Evolutionary conservation across 2,888 invertebrate species (phyloP), one percentile per base, ranked within the genome.

Genomic region (Isoperla grammatica): DNA sequence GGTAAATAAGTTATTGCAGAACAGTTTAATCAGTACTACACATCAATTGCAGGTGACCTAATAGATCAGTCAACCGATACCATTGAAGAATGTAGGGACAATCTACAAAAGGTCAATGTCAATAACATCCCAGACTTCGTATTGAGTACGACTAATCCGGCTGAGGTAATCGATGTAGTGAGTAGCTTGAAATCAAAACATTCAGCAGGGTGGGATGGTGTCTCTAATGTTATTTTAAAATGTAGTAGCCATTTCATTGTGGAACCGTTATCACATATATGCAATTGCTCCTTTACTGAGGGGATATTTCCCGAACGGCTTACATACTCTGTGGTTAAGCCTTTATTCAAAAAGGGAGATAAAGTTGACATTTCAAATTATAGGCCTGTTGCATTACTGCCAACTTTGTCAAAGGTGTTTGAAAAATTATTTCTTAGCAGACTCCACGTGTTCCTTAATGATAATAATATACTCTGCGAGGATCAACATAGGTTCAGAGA

Each of bases 321-420:
- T 35, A 50, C 17, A 20, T 50, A 50, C 37, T 15, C 50, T 9
- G 29, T 50, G 15, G n/a, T 50, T 35, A 50, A 50, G 15, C 48
- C 50, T 35, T 20, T 50, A 22, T 50, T 50, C 15, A 50, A 50
- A 23, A 50, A 50, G 22, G 50, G 50, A 22, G 23, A 50, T 11
- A 35, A 35, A 22, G 22, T 9, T 15, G 15, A 35, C 2, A 35
- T 22, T 13, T 23, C 29, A 23, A 50, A 50, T 13, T 50, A 50
- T 50, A 23, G 50, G 15, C 50, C 50, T 4, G 13, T 50, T 19
- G 29, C 50, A 12, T 50, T 50, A 22, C 17, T 50, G 13, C 37
- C 50, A 3, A 50, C 50, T 20, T 50, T 50, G n/a, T 50, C 50
- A 50, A 50, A 50, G 23, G 23, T 50, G 15, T 23, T 50, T 3